Percentiles rank a stretch among this genome's conserved stretches.
phyloP scores from a whole-genome alignment of 2,888 invertebrate genomes.

The Aphidoletes aphidimyza region DNA sequence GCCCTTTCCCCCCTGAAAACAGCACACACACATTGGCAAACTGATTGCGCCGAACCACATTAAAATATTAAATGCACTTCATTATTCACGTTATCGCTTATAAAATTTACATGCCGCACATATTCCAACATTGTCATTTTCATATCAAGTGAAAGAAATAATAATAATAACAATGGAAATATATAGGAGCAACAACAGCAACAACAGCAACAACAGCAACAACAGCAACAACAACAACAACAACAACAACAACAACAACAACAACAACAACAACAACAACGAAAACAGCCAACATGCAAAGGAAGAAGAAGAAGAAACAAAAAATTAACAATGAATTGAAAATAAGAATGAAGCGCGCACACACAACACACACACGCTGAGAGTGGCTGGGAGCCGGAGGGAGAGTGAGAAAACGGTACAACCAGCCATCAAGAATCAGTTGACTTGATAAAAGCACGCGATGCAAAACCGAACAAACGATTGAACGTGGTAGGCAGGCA shows the following conservation, averaged over 20 bases:
- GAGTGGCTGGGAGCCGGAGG: background rate
- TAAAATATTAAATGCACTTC: constrained; percentile 19
- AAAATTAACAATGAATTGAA: too few relatives aligned
- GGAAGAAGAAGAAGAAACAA: too few relatives aligned
- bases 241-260: background rate
- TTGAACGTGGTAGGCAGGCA: too few relatives aligned
- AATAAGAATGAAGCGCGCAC: too few relatives aligned
- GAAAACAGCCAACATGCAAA: too few relatives aligned
- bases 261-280: too few relatives aligned
- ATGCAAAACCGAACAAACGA: too few relatives aligned
- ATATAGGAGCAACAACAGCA: too few relatives aligned
- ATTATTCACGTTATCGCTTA: constrained; percentile 42
- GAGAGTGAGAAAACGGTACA: background rate
- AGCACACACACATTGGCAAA: background rate
- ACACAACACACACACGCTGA: background rate
- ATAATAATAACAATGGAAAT: background rate
- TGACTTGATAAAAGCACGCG: background rate
- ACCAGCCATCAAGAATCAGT: background rate
- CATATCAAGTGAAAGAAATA: constrained; percentile 33
- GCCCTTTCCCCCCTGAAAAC: too few relatives aligned
- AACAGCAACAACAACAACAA: background rate
- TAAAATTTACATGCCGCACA: constrained; percentile 40
- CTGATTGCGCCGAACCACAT: background rate
- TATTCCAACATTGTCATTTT: constrained; percentile 18
- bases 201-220: background rate